Base-by-base conservation (phyloP, 2,797 vertebrate genomes). In the Tympanoctomys barrerae region DNA sequence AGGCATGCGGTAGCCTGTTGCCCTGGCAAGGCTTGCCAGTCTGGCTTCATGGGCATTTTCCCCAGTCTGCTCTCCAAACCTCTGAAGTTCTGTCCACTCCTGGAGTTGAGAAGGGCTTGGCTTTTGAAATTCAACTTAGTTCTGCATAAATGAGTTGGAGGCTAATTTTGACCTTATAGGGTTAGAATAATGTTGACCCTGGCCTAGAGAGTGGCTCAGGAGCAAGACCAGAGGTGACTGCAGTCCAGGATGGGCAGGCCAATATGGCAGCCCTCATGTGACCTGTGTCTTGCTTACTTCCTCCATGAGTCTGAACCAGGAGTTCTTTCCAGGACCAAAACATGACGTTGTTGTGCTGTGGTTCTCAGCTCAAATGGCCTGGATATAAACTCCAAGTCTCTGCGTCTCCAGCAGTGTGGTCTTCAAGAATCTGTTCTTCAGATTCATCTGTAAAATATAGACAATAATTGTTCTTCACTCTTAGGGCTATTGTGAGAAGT, bases 111-210 rank as follows among this genome's bases (percentile, higher is more conserved):
- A 78, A 83, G 52, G 62, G n/a, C 59, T 57, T 75, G 82, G 68
- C 33, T 87, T 95, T 90, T 92, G 80, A 59, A 87, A 66, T 64
- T 52, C 6, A 86, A 24, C n/a, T 59, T 10, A 31, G 52, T 36
- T 89, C 94, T 66, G 64, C 49, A 5, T 73, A 93, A 95, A 88
- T 91, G 79, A 28, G 75, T 31, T 31, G 36, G 78, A 91, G 79
- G 81, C 78, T 91, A 64, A 80, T 89, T 94, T 93, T 95, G 87
- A 84, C 54, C 66, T 90, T n/a, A 28, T 18, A 28, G 39, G 12
- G 24, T 70, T 66, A 93, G 68, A 46, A 28, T 90, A 90, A 21
- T 16, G 52, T 94, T 94, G 82, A 84, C 90, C 62, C n/a, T 90
- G 86, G 21, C 33, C 12, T 79, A 42, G 62, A 83, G 24, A 42